Evolutionary conservation across 1,140 invertebrate species (phyloP), one percentile per base, ranked within the genome.

Genomic region (Meteorus sp.): DNA sequence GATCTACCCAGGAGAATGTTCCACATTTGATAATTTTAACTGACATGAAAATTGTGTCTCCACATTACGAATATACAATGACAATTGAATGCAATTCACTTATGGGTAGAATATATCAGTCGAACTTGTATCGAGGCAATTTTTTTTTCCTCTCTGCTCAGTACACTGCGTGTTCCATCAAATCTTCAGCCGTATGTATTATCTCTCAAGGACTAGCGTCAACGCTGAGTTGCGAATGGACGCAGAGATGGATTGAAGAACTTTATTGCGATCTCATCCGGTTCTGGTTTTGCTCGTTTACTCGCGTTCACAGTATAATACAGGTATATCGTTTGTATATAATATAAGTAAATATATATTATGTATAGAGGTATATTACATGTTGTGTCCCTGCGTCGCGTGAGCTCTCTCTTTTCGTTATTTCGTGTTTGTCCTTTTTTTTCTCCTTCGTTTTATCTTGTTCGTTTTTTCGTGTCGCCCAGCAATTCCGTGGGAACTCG

Each of bases 371-470:
- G 20, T 56, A 29, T 39, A 41, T 48, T 11, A 23, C 33, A 37
- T 41, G 43, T 55, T 55, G 45, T 48, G 55, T 48, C 41, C 47
- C 23, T 56, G 29, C 29, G 35, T 47, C 55, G 47, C 43, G 55
- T 39, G 47, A 47, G 29, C 23, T 19, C 44, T 35, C 44, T 29
- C 44, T 43, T 45, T 45, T 25, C 23, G 17, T 20, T 22, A 19
- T 35, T 13, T 22, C 39, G 33, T 47, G 23, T 31, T 43, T 17
- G 25, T 50, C 22, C 25, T 25, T 44, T 17, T 45, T 52, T 11
- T 31, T 56, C 19, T 47, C 22, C 45, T 23, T 41, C 29, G 9
- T 29, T 19, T 11, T 19, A 13, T 13, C 1, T 23, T 33, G 3
- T 23, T 39, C 23, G 19, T 52, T 48, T 20, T 22, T 48, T 27